phyloP scores from a whole-genome alignment of 2,113 vertebrate genomes.

The Felis catus region DNA sequence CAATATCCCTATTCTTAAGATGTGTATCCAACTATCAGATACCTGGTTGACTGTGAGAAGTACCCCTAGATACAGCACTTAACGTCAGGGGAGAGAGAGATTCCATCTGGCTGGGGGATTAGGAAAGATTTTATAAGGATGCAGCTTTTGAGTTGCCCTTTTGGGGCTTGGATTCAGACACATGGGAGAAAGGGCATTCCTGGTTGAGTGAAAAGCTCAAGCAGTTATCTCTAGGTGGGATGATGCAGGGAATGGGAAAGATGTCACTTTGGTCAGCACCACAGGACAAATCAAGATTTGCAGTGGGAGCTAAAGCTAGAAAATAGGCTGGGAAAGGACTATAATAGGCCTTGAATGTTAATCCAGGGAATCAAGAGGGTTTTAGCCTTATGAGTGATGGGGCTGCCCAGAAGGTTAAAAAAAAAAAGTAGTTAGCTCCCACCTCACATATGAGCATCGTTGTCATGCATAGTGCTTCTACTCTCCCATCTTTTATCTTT shows the following conservation, averaged over 20 bases:
- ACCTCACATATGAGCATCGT: background rate
- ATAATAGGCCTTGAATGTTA: background rate
- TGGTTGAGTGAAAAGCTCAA: background rate
- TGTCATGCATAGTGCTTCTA: background rate
- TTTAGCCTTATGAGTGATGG: background rate
- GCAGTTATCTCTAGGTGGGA: background rate
- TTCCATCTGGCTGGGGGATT: background rate
- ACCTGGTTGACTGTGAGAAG: background rate
- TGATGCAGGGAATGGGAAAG: background rate
- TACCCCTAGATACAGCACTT: background rate
- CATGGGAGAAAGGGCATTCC: background rate
- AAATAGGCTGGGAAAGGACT: background rate
- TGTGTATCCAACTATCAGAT: background rate
- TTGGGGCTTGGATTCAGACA: background rate
- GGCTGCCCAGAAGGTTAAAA: background rate
- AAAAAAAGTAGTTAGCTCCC: background rate
- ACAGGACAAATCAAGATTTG: background rate
- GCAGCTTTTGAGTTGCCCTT: conserved; percentile 31
- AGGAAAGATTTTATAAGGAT: conserved; percentile 29
- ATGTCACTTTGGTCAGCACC: background rate
- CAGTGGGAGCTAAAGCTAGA: background rate
- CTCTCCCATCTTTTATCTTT: conserved; percentile 48
- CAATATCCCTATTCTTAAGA: background rate
- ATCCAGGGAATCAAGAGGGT: background rate
- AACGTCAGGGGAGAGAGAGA: background rate